Evolutionary conservation across 2,797 vertebrate genomes (phyloP), one percentile per base, ranked within the genome.

Genomic region (Galaxias olidus): DNA sequence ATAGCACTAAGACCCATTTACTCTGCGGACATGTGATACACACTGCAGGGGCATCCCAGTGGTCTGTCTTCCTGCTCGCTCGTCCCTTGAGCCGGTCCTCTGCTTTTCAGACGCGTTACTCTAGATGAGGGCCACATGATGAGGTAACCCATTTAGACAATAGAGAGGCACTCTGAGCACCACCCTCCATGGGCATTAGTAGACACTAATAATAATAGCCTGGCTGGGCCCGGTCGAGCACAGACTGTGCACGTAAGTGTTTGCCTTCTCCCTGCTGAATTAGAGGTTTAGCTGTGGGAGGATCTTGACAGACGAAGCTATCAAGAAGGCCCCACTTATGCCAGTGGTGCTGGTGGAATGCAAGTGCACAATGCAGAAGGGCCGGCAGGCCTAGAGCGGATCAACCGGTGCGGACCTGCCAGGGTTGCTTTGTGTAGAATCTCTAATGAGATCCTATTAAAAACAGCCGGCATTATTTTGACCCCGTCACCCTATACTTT

Each of bases 1-100:
- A 91, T 91, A 88, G 82, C 75, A 71, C 57, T 54, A 49, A 74
- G 79, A 68, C 80, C 76, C 80, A 88, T 90, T 87, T 87, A 71
- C 77, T 80, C 84, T 86, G 82, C 69, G 82, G 86, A 81, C 80
- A 70, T 66, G 80, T 84, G 86, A 89, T 88, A 81, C 75, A 61
- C 73, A 41, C 78, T 67, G 69, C n/a, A 59, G 76, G 83, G 84
- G 61, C 83, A 84, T 86, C 86, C 76, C 73, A 74, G 70, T 59
- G 59, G 71, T 74, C 43, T 63, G 56, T 60, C 61, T 50, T 62
- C 77, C 66, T 65, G 55, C 52, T 73, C n/a, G n/a, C 66, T 58
- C 78, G 74, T 76, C 79, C 74, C 79, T 61, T 50, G 63, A 18
- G 44, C 70, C 68, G 65, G 63, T 50, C 44, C 49, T 30, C 71